Base-by-base conservation (phyloP, 2,888 invertebrate genomes). In the Apeira syringaria region DNA sequence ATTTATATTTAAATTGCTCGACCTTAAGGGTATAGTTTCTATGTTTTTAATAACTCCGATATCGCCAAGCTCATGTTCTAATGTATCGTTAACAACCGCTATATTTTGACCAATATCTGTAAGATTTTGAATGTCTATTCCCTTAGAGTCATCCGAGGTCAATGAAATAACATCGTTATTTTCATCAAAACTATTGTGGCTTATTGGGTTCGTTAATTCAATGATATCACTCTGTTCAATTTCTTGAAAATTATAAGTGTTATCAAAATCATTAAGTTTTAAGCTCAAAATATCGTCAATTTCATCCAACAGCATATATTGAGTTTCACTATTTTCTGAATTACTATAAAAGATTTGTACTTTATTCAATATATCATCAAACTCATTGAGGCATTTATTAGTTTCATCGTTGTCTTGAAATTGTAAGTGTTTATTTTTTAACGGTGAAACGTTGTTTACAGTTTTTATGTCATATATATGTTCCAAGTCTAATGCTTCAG, bases 351-450 rank as follows among this genome's bases (percentile, higher is more conserved):
- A n/a, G n/a, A n/a, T n/a, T 37, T 13, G n/a, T n/a, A 50, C 12
- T 41, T 45, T 28, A 17, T 20, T 11, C 11, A 50, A 26, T 5
- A 51, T 32, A 10, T 47, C 30, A 8, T 52, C 42, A 17, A 50
- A 55, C 26, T 54, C 54, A 29, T 37, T 29, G 2, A 44, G 8
- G 9, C 9, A 15, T 15, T 15, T 15, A 15, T 2, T 15, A 15
- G 15, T 15, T 15, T 15, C 15, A 15, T 15, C 15, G 15, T 15
- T 15, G 4, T 4, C 15, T 15, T n/a, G n/a, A n/a, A n/a, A n/a
- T n/a, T n/a, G n/a, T n/a, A n/a, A 15, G 15, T 15, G 15, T 15
- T 15, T 15, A 4, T 15, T 15, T 15, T n/a, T n/a, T n/a, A n/a
- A n/a, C n/a, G n/a, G 15, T 15, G 15, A 2, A 15, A 15, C 4